Evolutionary conservation across 2,797 vertebrate genomes (phyloP).

Genomic region (Babyrousa celebensis): DNA sequence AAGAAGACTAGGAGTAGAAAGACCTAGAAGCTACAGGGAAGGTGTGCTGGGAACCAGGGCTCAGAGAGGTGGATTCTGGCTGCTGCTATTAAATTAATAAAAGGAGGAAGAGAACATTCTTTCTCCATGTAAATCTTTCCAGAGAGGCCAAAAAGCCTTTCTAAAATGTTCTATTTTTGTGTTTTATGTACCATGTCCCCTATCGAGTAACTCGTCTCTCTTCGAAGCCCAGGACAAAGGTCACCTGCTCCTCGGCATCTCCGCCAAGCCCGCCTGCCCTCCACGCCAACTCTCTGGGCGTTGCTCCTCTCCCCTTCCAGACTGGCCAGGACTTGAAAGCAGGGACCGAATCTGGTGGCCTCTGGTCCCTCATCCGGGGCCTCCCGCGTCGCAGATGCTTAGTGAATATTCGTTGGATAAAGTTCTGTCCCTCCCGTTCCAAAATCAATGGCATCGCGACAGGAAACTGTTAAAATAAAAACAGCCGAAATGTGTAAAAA

Average conservation of each 20-base stretch:
- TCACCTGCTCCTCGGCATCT: not conserved
- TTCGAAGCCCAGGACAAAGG: conserved; percentile 44
- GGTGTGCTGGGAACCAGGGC: not conserved
- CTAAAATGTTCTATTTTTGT: conserved; percentile 69
- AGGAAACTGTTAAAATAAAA: conserved; percentile 80
- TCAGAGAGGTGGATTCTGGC: conserved; percentile 24
- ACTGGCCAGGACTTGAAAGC: not conserved
- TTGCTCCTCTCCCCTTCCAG: not conserved
- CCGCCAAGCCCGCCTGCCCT: not conserved
- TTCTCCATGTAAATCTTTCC: conserved; percentile 59
- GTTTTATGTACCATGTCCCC: conserved; percentile 27
- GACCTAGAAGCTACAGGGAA: conserved; percentile 8
- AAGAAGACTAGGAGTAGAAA: conserved; percentile 44
- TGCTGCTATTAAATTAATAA: conserved; percentile 60
- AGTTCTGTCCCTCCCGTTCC: not conserved
- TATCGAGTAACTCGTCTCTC: not conserved
- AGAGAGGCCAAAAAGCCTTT: conserved; percentile 53
- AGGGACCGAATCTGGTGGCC: not conserved
- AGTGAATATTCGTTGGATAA: not conserved
- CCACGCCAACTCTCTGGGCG: not conserved
- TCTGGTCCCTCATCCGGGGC: not conserved
- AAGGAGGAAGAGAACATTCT: conserved; percentile 64
- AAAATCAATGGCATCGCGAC: conserved; percentile 51
- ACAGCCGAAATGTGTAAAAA: conserved; percentile 82
- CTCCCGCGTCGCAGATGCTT: accelerated